Evolutionary conservation across 2,888 invertebrate species (phyloP).

Genomic region (Chorisops tibialis): DNA sequence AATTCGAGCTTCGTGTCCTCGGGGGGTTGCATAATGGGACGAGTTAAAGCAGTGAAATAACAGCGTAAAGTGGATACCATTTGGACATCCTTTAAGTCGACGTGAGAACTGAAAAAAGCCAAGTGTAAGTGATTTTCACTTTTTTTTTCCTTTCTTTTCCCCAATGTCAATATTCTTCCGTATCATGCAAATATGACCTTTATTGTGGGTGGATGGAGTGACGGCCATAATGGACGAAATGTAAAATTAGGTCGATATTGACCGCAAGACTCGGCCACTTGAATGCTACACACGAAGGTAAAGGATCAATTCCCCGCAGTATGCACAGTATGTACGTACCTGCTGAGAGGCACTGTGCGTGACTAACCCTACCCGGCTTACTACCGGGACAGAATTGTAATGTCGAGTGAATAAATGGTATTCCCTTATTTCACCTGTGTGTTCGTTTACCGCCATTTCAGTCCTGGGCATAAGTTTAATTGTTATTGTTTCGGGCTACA

Average conservation of each 20-base stretch:
- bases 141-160: conserved; percentile 2
- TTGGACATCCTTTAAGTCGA: conserved; percentile 1
- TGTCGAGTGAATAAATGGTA: too few species aligned
- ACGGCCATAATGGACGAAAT: background rate
- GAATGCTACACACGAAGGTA: conserved; percentile 2
- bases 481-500: too few species aligned
- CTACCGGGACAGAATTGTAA: background rate
- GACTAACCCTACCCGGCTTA: conserved; percentile 5
- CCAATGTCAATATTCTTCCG: conserved; percentile 22
- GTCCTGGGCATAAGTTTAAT: too few species aligned
- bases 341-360: conserved; percentile 13
- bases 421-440: too few species aligned
- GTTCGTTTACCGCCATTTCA: too few species aligned
- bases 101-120: background rate
- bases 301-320: background rate
- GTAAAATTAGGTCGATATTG: conserved; percentile 19
- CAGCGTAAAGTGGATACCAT: background rate
- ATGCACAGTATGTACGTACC: conserved; percentile 8
- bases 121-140: conserved; percentile 10
- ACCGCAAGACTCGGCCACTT: conserved; percentile 6
- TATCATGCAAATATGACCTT: conserved; percentile 25
- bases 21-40: too few species aligned
- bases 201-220: background rate
- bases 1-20: too few species aligned
- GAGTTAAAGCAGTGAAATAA: background rate